Evolutionary conservation across 2,113 vertebrate genomes (phyloP), one percentile per base, ranked within the genome.

Genomic region (Nycticorax nycticorax): DNA sequence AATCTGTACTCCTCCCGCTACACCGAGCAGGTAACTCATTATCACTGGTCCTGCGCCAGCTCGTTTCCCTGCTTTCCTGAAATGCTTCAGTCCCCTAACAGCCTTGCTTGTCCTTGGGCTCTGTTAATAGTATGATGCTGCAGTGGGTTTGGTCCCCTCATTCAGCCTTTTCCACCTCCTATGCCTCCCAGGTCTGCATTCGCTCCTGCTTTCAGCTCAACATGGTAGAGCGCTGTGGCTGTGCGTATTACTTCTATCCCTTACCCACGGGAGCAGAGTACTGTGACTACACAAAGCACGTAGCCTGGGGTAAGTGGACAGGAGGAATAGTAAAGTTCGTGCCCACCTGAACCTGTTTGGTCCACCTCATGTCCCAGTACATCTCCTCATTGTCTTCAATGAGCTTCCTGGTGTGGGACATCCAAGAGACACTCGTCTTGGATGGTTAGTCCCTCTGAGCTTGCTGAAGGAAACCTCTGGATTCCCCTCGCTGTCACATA

Each of bases 151-250:
- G 37, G 24, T 85, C 84, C 30, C 30, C 33, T 32, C 32, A 16
- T 53, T 89, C 85, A 95, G 27, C 30, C 22, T 69, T 68, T 43
- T 28, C 60, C n/a, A 60, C 32, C 12, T 52, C 3, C 5, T 35
- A 14, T 79, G 75, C 45, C 21, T 66, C 48, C 88, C 91, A 99
- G 98, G 98, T 98, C 73, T 99, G 98, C 74, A 98, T 98, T 39
- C 98, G 97, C 55, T 99, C 98, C 91, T 98, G 98, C 96, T 99
- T 99, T 80, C 98, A 99, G 97, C 97, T 96, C 62, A 97, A 73
- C 75, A 98, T 99, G 98, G 94, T 98, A 9, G 39, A 93, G 41
- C 85, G 95, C 73, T 99, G 98, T 41, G 98, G 98, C 89, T 99
- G 98, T 39, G 98, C 98, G 0, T 98, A 98, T 80, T 98, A 98